Percentiles rank a stretch among this genome's conserved stretches.
These are phyloP conservation scores for Drosophila pseudotakahashii DNA, from an alignment of 2,888 invertebrate genomes.

Conservation along the genomic window DNA sequence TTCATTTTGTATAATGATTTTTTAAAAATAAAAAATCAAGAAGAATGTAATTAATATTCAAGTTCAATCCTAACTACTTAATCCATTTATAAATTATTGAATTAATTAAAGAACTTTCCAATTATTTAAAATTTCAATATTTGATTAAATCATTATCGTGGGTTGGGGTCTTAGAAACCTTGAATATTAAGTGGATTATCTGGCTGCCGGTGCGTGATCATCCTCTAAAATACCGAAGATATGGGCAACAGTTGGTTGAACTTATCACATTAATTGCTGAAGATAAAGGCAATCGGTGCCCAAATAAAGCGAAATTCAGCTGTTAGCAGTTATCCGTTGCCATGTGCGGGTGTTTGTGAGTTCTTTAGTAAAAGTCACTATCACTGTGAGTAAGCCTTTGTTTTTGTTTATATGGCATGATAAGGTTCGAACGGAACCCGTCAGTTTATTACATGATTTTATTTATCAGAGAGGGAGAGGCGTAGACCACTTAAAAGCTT, in stretches of 20 bases:
- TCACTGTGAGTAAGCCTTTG: constrained; percentile 26
- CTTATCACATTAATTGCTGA: constrained; percentile 28
- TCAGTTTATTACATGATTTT: constrained; percentile 51
- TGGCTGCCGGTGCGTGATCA: background rate
- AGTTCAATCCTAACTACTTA: no score
- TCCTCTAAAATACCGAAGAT: constrained; percentile 2
- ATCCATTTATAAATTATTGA: no score
- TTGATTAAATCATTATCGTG: no score
- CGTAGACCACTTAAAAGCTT: no score
- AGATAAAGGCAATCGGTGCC: constrained; percentile 36
- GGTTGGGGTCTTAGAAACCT: background rate
- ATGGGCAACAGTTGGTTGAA: constrained; percentile 5
- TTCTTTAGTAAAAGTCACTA: constrained; percentile 40
- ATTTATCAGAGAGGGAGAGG: background rate
- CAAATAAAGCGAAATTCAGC: constrained; percentile 9
- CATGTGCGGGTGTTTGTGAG: constrained; percentile 14
- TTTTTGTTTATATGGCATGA: constrained; percentile 31
- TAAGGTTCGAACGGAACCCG: constrained; percentile 21
- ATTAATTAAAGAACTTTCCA: no score
- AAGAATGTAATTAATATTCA: no score
- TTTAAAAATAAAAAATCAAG: no score
- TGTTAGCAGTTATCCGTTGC: constrained; percentile 13
- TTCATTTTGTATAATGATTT: no score
- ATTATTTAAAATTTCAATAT: no score
- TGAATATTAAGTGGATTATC: constrained; percentile 26